Evolutionary conservation across 2,888 invertebrate species (phyloP).

Genomic region (Dryococelus australis): DNA sequence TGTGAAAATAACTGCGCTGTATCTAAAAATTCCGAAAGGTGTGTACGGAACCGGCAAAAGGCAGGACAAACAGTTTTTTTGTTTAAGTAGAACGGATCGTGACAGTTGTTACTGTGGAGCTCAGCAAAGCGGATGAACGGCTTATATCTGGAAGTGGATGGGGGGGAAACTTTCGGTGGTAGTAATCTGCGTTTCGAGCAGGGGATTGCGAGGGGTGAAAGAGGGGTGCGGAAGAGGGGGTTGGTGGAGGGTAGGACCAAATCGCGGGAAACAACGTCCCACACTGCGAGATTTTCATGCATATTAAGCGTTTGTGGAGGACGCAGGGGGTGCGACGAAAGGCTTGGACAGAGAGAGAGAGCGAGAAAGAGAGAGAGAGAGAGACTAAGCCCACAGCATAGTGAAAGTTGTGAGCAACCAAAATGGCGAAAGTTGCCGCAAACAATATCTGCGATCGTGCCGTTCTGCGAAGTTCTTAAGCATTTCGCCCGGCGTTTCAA

Average conservation of each 20-base stretch:
- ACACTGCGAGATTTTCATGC: constrained; percentile 16
- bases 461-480: neutral
- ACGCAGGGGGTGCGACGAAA: neutral
- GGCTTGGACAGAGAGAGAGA: neutral
- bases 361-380: neutral
- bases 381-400: neutral
- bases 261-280: constrained; percentile 8
- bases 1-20: neutral
- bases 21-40: neutral
- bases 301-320: neutral
- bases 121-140: constrained; percentile 16
- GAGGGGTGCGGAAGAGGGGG: neutral
- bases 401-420: neutral
- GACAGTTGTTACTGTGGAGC: neutral
- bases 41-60: neutral
- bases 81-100: constrained; percentile 1
- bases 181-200: neutral
- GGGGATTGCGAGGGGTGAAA: neutral
- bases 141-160: neutral
- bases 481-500: neutral
- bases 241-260: neutral
- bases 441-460: neutral
- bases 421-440: neutral
- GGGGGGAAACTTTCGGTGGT: neutral
- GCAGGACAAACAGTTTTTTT: neutral